Percentiles rank a stretch among this genome's conserved stretches.
Evolutionary conservation across 2,797 vertebrate genomes (phyloP).

Genomic region (Spondyliosoma cantharus): DNA sequence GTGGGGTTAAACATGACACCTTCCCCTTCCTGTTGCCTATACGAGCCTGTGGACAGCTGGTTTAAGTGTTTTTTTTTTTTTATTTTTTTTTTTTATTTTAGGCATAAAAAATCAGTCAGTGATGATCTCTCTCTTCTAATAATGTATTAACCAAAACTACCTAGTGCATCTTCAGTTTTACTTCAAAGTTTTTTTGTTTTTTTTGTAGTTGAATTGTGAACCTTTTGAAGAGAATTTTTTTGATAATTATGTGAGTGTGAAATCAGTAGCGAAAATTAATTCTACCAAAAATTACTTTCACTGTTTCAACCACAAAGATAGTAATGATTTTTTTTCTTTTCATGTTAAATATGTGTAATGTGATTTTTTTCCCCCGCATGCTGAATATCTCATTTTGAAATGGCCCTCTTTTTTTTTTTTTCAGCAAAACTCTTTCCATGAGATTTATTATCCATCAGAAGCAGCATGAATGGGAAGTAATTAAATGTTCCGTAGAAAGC

Average conservation of each 20-base stretch:
- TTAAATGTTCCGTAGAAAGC: constrained; percentile 24
- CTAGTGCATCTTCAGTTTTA: too few relatives aligned
- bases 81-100: too few relatives aligned
- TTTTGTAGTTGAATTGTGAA: background rate
- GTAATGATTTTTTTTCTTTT: background rate
- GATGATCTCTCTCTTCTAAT: too few relatives aligned
- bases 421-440: constrained; percentile 4
- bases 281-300: background rate
- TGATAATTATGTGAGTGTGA: background rate
- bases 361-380: background rate
- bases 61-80: too few relatives aligned
- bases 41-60: too few relatives aligned
- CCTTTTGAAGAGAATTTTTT: background rate
- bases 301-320: background rate
- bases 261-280: background rate
- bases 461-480: constrained; percentile 23
- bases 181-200: background rate
- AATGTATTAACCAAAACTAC: background rate
- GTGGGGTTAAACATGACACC: too few relatives aligned
- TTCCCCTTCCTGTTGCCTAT: too few relatives aligned
- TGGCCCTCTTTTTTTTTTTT: background rate
- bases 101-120: too few relatives aligned
- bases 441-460: constrained; percentile 34
- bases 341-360: background rate
- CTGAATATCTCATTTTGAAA: constrained; percentile 18